Base-by-base conservation (phyloP, 2,888 invertebrate genomes). In the Cosmorhoe ocellata region DNA sequence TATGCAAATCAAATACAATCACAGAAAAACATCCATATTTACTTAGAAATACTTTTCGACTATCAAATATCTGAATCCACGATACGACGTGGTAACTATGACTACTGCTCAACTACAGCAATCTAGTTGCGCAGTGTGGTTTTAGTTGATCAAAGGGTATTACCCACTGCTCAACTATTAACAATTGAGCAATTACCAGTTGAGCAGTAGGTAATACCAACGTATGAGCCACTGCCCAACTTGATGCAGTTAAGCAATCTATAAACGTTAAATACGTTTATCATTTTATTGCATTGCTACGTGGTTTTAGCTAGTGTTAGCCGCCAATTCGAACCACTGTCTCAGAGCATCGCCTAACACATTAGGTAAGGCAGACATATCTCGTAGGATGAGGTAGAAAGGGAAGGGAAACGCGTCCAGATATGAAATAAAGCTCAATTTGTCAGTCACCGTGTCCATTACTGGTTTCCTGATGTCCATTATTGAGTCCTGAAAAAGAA, bases 301-400 rank as follows among this genome's bases (percentile, higher is more conserved):
- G n/a, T n/a, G n/a, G 9, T 40, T 52, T 64, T 73, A 86, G 38
- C 71, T 78, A 10, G 85, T 90, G 76, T 93, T 93, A 11, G 95
- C 95, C 9, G 98, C 97, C 53, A 99, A 89, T 90, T 99, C 99
- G 80, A 99, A 99, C 99, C 99, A 99, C 76, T 99, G 99, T 50
- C 99, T 90, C 55, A 99, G 91, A 0, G 99, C 99, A 79, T 99
- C 99, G 66, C 99, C 97, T 22, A 99, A 90, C 1, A 98, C 97
- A 27, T 93, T 91, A 0, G 99, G 99, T 51, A 99, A 85, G 18
- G 95, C 94, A 56, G 94, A 93, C 68, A 99, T 94, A 74, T 99
- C 97, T 51, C 97, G 90, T 22, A 99, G 92, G 67, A 99, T 95
- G 39, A 99, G 92, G 81, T 99, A 99, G 91, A 97, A 99, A 0